These are phyloP conservation scores for Rhopalosiphum padi DNA, from an alignment of 1,140 invertebrate genomes.

Conservation along the genomic window DNA sequence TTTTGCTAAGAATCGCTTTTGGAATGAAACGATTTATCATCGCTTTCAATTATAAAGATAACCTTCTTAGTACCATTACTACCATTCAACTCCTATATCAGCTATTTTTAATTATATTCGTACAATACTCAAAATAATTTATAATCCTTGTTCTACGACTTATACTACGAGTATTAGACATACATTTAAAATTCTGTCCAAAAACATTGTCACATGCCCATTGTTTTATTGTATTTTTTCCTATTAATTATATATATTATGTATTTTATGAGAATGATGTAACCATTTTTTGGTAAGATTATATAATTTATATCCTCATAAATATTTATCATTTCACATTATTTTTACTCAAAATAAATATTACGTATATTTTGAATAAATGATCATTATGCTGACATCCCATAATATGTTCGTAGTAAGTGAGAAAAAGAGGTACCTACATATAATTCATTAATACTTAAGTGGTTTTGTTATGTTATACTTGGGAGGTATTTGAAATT, in stretches of 20 bases:
- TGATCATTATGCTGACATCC: background rate
- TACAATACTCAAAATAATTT: background rate
- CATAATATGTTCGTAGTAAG: background rate
- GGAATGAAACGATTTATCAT: background rate
- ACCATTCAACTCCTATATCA: background rate
- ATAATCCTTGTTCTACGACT: background rate
- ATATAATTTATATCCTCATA: background rate
- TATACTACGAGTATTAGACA: background rate
- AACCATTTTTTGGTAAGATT: background rate
- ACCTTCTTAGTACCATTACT: background rate
- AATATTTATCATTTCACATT: conserved; percentile 15
- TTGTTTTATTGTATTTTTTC: background rate
- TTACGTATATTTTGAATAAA: background rate
- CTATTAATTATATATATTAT: background rate
- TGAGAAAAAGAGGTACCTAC: background rate
- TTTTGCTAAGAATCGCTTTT: background rate
- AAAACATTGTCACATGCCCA: background rate
- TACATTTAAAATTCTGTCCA: background rate
- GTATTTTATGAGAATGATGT: background rate
- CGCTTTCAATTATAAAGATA: background rate
- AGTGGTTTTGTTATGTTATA: background rate
- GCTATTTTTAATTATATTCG: conserved; percentile 5
- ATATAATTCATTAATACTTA: background rate
- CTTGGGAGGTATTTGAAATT: background rate
- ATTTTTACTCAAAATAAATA: background rate